Evolutionary conservation across 2,797 vertebrate species (phyloP).

Genomic region (Pangasius larnaudii): DNA sequence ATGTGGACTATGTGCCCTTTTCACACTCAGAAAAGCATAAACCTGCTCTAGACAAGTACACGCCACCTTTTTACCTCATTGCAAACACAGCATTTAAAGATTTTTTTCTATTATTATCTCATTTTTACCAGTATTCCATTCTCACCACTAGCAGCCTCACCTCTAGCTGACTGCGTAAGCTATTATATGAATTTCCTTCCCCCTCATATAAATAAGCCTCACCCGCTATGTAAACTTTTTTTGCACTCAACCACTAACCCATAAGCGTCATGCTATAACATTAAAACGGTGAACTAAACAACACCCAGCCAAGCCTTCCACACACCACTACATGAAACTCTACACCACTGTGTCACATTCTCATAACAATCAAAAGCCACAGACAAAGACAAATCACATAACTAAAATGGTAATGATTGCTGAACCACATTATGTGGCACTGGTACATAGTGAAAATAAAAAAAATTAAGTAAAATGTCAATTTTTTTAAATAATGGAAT

Average conservation of each 20-base stretch:
- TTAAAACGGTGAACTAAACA: neutral
- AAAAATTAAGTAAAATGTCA: too few relatives aligned
- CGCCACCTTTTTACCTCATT: neutral
- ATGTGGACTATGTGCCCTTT: neutral
- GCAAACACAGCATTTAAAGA: neutral
- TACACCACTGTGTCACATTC: neutral
- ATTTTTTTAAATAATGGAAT: too few relatives aligned
- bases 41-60: neutral
- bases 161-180: neutral
- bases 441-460: too few relatives aligned
- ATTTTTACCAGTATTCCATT: neutral
- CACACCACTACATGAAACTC: neutral
- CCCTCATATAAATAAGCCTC: conserved; percentile 37
- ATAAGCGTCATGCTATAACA: neutral
- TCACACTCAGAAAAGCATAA: neutral
- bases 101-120: neutral
- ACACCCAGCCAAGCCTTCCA: neutral
- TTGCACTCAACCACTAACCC: conserved; percentile 44
- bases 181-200: neutral
- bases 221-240: conserved; percentile 53
- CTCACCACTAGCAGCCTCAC: neutral
- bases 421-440: neutral
- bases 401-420: neutral
- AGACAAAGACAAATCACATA: neutral
- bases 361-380: neutral